Percentiles rank a stretch among this genome's conserved stretches.
phyloP scores from a whole-genome alignment of 2,797 vertebrate species.

The Dipus sagitta region DNA sequence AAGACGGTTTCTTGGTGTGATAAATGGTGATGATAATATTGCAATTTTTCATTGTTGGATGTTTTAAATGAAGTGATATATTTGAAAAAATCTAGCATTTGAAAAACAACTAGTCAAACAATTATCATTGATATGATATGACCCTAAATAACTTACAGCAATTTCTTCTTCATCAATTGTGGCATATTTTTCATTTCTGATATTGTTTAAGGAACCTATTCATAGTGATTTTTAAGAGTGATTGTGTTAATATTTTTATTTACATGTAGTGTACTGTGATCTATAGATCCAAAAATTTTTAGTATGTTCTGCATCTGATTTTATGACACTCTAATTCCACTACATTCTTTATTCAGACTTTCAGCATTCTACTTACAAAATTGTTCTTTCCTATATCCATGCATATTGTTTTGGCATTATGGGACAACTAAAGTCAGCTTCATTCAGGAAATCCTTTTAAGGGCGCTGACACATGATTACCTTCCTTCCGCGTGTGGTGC shows the following conservation, averaged over 20 bases:
- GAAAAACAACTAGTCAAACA: neutral
- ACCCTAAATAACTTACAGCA: neutral
- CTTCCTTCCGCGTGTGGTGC: no score
- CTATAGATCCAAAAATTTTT: neutral
- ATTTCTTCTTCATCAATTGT: neutral
- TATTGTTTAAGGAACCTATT: neutral
- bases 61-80: constrained; percentile 3
- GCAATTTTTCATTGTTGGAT: neutral
- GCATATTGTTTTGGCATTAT: neutral
- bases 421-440: neutral
- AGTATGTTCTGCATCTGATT: constrained; percentile 5
- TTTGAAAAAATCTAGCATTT: neutral
- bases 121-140: neutral
- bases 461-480: neutral
- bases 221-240: constrained; percentile 22
- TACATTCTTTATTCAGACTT: neutral
- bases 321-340: neutral
- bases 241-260: constrained; percentile 12
- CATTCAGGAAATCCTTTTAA: neutral
- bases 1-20: neutral
- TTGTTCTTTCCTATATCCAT: neutral
- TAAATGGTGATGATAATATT: neutral
- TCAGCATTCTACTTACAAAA: neutral
- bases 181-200: neutral
- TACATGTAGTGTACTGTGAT: neutral